Percentiles rank a stretch among this genome's conserved stretches.
Evolutionary conservation across 2,113 vertebrate species (phyloP).

Genomic region (Ahaetulla prasina): DNA sequence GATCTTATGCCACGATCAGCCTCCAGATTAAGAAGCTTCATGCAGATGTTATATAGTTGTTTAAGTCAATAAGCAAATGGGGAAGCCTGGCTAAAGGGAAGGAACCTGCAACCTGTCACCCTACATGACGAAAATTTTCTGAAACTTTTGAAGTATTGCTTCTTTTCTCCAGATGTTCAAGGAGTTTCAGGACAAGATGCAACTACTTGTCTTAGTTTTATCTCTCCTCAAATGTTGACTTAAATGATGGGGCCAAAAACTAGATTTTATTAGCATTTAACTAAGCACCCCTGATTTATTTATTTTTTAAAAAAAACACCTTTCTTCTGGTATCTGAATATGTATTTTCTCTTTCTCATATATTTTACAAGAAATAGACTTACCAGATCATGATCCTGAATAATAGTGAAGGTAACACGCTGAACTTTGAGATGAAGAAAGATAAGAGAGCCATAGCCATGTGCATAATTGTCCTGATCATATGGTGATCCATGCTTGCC

Average conservation of each 20-base stretch:
- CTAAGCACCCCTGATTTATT: neutral
- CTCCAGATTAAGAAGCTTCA: neutral
- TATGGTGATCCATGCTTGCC: neutral
- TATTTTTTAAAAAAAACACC: neutral
- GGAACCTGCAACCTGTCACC: neutral
- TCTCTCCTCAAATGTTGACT: neutral
- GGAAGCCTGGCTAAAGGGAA: neutral
- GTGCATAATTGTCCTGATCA: neutral
- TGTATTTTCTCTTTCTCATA: neutral
- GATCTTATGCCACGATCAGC: neutral
- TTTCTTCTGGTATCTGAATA: neutral
- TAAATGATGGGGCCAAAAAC: neutral
- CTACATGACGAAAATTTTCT: neutral
- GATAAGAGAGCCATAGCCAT: neutral
- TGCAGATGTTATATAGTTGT: neutral
- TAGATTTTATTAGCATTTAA: neutral
- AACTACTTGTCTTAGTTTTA: neutral
- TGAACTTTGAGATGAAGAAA: neutral
- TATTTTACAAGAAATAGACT: neutral
- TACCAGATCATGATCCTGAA: slow-evolving; percentile 12
- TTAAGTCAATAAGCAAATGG: neutral
- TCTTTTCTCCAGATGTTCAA: neutral
- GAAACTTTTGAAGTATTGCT: neutral
- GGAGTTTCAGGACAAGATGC: neutral
- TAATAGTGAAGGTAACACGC: neutral